Evolutionary conservation across 1,140 invertebrate genomes (phyloP).

Genomic region (Phthorimaea operculella): DNA sequence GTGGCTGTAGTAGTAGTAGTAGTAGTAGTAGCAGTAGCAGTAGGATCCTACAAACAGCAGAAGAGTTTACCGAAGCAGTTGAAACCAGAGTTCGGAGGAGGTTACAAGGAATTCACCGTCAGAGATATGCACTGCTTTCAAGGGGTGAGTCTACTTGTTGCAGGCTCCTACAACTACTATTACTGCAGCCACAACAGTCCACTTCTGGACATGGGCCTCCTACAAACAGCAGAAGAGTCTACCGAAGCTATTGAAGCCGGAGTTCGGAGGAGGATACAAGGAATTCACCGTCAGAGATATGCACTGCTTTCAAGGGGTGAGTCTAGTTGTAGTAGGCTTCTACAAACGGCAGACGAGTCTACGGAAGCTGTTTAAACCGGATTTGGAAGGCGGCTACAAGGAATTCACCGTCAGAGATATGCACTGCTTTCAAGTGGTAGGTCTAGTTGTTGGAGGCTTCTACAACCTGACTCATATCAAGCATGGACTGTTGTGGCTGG

Average conservation of each 20-base stretch:
- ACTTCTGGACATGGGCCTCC: no score
- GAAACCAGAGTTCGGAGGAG: conserved; percentile 86
- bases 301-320: conserved; percentile 80
- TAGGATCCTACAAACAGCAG: conserved; percentile 90
- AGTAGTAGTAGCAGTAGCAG: no score
- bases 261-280: conserved; percentile 89
- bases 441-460: no score
- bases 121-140: conserved; percentile 86
- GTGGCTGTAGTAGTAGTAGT: no score
- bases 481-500: no score
- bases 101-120: conserved; percentile 92
- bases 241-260: conserved; percentile 82
- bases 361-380: no score
- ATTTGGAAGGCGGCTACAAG: no score
- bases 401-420: conserved; percentile 91
- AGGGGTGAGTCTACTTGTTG: conserved; percentile 68
- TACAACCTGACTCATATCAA: no score
- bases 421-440: conserved; percentile 80
- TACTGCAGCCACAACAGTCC: no score
- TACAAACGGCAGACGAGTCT: no score
- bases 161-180: no score
- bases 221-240: conserved; percentile 91
- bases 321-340: no score
- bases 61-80: conserved; percentile 87
- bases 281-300: conserved; percentile 91